Percentiles rank a stretch among this genome's conserved stretches.
Conservation (phyloP, 1,140 invertebrate genomes). For the Cotesia glomerata region DNA sequence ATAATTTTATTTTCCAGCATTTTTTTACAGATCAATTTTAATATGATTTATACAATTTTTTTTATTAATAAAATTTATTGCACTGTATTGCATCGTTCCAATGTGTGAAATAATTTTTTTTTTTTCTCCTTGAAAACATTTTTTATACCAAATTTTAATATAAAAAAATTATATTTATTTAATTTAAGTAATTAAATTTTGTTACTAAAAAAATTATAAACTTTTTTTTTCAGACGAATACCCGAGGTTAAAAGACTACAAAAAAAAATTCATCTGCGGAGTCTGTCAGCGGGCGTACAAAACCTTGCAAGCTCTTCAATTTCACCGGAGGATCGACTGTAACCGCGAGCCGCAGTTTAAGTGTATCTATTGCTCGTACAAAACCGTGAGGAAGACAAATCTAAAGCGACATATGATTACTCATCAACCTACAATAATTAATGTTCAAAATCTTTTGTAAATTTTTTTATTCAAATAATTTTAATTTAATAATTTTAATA, state of each 20-base stretch:
- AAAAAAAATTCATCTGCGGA: constrained; percentile 36
- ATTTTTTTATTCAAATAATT: no score
- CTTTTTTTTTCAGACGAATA: neutral
- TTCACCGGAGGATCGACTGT: constrained; percentile 48
- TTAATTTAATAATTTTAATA: no score
- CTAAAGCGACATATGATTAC: constrained; percentile 43
- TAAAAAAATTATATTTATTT: no score
- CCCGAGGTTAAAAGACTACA: neutral
- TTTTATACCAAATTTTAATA: no score
- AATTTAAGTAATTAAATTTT: no score
- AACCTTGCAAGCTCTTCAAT: constrained; percentile 48
- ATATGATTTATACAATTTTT: no score
- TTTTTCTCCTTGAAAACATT: no score
- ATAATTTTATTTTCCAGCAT: neutral
- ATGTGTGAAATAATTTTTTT: no score
- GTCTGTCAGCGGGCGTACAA: constrained; percentile 50
- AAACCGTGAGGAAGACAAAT: constrained; percentile 36
- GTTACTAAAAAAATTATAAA: neutral
- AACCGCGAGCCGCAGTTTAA: constrained; percentile 44
- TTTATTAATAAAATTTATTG: no score
- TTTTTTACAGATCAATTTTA: neutral
- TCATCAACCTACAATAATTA: constrained; percentile 1
- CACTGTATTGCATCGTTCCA: no score
- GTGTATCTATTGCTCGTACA: constrained; percentile 43
- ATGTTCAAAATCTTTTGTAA: no score